Conservation (phyloP, 2,797 vertebrate species). For the Brachymystax lenok region DNA sequence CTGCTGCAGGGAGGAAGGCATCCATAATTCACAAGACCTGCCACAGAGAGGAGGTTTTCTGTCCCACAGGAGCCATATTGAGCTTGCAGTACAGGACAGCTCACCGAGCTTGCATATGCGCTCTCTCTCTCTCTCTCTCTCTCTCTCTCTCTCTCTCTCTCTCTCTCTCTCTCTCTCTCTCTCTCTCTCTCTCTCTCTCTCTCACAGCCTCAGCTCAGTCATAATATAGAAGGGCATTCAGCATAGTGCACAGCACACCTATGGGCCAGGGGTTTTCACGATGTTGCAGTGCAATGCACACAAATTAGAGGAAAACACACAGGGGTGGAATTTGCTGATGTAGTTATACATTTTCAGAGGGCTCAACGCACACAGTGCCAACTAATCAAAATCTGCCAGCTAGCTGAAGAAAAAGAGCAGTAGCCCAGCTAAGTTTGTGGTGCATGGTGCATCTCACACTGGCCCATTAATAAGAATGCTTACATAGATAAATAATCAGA, state of each 20-base stretch:
- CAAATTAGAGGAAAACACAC: no score
- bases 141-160: not conserved
- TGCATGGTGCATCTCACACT: no score
- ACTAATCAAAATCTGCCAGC: no score
- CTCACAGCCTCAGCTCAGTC: not conserved
- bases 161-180: not conserved
- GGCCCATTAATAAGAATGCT: no score
- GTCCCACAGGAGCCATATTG: not conserved
- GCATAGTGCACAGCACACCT: not conserved
- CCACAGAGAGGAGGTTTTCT: not conserved
- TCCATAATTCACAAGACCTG: slow-evolving; percentile 9
- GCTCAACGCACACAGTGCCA: no score
- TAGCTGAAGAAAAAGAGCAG: no score
- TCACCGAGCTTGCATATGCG: not conserved
- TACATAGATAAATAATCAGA: no score
- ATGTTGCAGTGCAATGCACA: not conserved
- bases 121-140: not conserved
- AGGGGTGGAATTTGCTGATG: no score
- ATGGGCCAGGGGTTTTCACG: not conserved
- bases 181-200: not conserved
- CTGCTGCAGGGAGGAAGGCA: not conserved
- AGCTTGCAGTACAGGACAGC: not conserved
- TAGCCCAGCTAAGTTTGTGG: no score
- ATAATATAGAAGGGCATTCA: not conserved
- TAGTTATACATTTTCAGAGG: no score